Percentiles rank a stretch among this genome's conserved stretches.
Conservation (phyloP, 2,888 invertebrate species). For the Diaphora mendica region DNA sequence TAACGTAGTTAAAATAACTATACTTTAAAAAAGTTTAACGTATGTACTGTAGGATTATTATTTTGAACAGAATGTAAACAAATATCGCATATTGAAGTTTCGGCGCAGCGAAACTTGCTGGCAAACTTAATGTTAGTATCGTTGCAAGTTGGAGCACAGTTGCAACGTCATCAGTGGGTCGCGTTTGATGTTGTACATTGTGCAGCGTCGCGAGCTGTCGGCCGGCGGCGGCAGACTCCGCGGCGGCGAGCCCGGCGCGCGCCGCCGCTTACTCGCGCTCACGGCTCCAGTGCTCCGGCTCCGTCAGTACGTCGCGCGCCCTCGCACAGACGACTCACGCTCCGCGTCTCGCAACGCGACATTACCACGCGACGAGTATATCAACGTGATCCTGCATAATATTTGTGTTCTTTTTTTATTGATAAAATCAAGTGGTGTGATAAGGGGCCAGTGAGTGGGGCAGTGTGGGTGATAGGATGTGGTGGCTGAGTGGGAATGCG, state of each 20-base stretch:
- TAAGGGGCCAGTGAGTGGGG: not conserved
- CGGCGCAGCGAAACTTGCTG: not conserved
- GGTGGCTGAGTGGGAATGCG: conserved; percentile 2
- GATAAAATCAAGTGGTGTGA: not conserved
- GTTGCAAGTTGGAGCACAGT: not conserved
- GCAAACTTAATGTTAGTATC: not conserved
- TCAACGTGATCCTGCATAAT: not conserved
- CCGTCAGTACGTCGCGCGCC: conserved; percentile 24
- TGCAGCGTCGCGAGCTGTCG: not conserved
- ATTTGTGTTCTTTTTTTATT: not conserved
- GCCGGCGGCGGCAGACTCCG: conserved; percentile 25
- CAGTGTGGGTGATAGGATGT: conserved; percentile 5
- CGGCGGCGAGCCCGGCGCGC: conserved; percentile 21
- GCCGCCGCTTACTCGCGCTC: not conserved
- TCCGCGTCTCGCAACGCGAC: not conserved
- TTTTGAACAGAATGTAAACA: not conserved
- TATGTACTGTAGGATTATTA: not conserved
- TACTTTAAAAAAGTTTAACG: no score
- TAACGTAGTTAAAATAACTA: no score
- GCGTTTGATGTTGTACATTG: not conserved
- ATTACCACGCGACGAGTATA: conserved; percentile 8
- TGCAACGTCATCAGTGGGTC: not conserved
- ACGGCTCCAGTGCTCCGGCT: not conserved
- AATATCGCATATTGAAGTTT: not conserved
- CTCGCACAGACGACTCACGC: conserved; percentile 14